Percentiles rank a stretch among this genome's conserved stretches.
Evolutionary conservation across 37 sponge, comb jelly and placozoan species (phyloP).

Genomic region (Halichondria panicea): DNA sequence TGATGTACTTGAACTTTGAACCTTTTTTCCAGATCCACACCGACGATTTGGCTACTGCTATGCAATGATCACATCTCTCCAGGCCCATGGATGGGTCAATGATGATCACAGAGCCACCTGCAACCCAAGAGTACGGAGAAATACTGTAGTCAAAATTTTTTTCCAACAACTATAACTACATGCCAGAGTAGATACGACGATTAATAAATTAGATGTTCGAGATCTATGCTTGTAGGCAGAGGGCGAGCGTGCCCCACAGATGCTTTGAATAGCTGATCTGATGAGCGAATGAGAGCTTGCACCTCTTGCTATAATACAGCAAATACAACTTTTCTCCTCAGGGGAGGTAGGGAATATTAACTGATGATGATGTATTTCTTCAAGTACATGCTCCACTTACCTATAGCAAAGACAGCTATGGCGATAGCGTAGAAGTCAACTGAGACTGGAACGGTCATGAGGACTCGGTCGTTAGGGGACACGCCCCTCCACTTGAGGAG

Average conservation of each 20-base stretch:
- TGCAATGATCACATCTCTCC: slow-evolving; percentile 68
- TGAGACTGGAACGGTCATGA: slow-evolving; percentile 55
- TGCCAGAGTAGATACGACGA: background rate
- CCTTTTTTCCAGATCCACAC: slow-evolving; percentile 61
- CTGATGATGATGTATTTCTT: too few relatives aligned
- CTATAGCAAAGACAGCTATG: slow-evolving; percentile 58
- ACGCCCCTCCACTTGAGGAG: slow-evolving; percentile 50
- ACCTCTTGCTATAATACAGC: too few relatives aligned
- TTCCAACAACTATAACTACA: background rate
- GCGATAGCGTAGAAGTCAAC: slow-evolving; percentile 70
- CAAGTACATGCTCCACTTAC: too few relatives aligned
- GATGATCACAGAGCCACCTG: slow-evolving; percentile 71
- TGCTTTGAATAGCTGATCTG: too few relatives aligned
- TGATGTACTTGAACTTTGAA: slow-evolving; percentile 49
- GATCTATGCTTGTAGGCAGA: too few relatives aligned
- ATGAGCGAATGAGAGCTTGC: too few relatives aligned
- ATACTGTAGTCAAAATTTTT: background rate
- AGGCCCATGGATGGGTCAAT: slow-evolving; percentile 71
- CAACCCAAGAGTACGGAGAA: background rate
- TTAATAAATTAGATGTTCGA: background rate
- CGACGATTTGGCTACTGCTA: slow-evolving; percentile 53
- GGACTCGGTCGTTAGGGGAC: slow-evolving; percentile 41
- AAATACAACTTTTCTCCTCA: too few relatives aligned
- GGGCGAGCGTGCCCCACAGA: too few relatives aligned
- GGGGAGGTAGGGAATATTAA: too few relatives aligned